Conservation (phyloP, 2,113 vertebrate genomes). For the Neopipo cinnamomea region DNA sequence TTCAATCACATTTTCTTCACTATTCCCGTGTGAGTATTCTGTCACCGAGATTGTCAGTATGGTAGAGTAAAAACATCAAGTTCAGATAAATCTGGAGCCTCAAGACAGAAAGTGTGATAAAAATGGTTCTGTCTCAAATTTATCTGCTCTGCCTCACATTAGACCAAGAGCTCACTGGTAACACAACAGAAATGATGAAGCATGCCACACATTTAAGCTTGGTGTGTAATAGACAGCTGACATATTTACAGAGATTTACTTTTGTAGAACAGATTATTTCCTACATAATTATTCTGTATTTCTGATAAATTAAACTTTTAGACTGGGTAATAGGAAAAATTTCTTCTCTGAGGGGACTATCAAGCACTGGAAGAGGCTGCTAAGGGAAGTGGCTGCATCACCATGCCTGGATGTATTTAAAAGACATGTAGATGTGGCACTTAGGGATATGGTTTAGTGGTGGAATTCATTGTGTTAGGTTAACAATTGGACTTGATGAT, state of each 20-base stretch:
- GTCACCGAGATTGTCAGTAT: background rate
- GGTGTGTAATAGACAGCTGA: background rate
- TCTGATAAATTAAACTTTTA: background rate
- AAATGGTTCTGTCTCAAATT: background rate
- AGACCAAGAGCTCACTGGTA: background rate
- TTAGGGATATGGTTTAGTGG: background rate
- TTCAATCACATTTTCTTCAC: background rate
- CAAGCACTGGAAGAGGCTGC: background rate
- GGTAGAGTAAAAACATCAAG: background rate
- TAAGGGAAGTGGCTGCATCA: background rate
- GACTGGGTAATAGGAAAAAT: background rate
- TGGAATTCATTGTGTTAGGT: background rate
- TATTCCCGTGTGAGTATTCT: background rate
- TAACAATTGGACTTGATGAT: background rate
- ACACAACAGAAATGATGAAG: background rate
- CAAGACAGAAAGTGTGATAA: background rate
- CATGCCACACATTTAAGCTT: background rate
- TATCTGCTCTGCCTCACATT: background rate
- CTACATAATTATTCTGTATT: background rate
- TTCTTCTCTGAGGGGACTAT: background rate
- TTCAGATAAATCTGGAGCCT: background rate
- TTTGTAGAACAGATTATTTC: background rate
- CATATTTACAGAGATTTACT: background rate
- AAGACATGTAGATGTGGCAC: fast-evolving
- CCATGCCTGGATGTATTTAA: background rate